phyloP scores from a whole-genome alignment of 2,888 invertebrate genomes.

The Agelastica alni region DNA sequence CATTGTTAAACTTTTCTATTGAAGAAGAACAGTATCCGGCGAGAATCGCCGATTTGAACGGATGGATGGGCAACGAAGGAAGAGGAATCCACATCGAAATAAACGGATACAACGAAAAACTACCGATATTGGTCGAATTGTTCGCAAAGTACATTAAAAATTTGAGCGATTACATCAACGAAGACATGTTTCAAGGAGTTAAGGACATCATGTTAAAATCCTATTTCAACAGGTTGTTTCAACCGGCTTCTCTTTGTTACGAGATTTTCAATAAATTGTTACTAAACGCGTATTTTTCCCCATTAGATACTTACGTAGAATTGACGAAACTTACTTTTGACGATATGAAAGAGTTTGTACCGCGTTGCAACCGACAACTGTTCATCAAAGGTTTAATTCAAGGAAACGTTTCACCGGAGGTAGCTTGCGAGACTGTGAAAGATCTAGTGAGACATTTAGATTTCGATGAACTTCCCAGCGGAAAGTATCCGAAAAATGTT shows the following conservation, averaged over 20 bases:
- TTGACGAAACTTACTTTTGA: constrained; percentile 60
- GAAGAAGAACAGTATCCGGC: constrained; percentile 42
- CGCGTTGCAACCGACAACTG: constrained; percentile 63
- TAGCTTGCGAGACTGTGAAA: constrained; percentile 65
- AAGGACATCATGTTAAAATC: constrained; percentile 67
- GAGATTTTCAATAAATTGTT: not conserved
- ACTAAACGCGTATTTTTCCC: not conserved
- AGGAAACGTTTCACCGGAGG: constrained; percentile 73
- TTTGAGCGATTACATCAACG: constrained; percentile 61
- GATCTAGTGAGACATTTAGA: constrained; percentile 63
- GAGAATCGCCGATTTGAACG: constrained; percentile 32
- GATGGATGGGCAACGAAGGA: constrained; percentile 33
- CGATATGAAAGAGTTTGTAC: constrained; percentile 66
- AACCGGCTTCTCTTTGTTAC: constrained; percentile 59
- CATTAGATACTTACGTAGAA: constrained; percentile 55
- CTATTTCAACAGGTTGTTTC: constrained; percentile 75
- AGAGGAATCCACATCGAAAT: constrained; percentile 39
- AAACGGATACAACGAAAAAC: constrained; percentile 41
- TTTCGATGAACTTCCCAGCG: constrained; percentile 58
- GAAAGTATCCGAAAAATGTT: constrained; percentile 59
- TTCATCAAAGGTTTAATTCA: constrained; percentile 77
- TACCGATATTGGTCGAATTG: constrained; percentile 66
- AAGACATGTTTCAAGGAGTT: constrained; percentile 71
- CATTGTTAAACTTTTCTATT: constrained; percentile 35
- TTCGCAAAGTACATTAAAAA: constrained; percentile 69